Base-by-base conservation (phyloP, 2,888 invertebrate genomes). In the Meloe dianella region DNA sequence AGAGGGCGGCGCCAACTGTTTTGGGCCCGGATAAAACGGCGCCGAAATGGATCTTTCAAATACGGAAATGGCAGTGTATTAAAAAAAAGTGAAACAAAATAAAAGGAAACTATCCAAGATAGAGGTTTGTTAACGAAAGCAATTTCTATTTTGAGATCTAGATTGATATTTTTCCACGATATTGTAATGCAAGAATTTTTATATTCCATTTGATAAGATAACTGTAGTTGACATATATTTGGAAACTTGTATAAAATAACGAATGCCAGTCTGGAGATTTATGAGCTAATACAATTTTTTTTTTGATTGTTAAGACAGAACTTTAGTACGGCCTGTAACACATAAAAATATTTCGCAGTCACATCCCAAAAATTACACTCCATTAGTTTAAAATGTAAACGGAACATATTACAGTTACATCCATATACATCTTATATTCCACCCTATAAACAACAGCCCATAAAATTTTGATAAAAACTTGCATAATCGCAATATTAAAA, bases 1-100 rank as follows among this genome's bases (percentile, higher is more conserved):
- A 71, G 77, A 77, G 77, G 73, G 69, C 74, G 81, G 79, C 80
- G 79, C 79, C 79, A 78, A 67, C 71, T 73, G 10, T 20, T 70
- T 74, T 74, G 76, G n/a, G 75, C 76, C 79, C 76, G 77, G 74
- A 75, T 72, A 9, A 65, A 75, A 71, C 75, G 79, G 76, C 80
- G 80, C 78, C 80, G 78, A 79, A 79, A 75, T 74, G 71, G 72
- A 71, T 68, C 66, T 68, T 68, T 73, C 71, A 68, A 66, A 69
- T 66, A 51, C 69, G 72, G 71, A 66, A 66, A 68, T 60, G 17
- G 47, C 20, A 47, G 38, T 17, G 38, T 17, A 41, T 41, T 20
- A 47, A 20, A 47, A 17, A 20, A 41, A 10, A 20, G 20, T 3
- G 20, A 20, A 17, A 47, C 10, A 8, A 47, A 20, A 17, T 6